phyloP scores from a whole-genome alignment of 2,888 invertebrate genomes.

The Pollenia amentaria region DNA sequence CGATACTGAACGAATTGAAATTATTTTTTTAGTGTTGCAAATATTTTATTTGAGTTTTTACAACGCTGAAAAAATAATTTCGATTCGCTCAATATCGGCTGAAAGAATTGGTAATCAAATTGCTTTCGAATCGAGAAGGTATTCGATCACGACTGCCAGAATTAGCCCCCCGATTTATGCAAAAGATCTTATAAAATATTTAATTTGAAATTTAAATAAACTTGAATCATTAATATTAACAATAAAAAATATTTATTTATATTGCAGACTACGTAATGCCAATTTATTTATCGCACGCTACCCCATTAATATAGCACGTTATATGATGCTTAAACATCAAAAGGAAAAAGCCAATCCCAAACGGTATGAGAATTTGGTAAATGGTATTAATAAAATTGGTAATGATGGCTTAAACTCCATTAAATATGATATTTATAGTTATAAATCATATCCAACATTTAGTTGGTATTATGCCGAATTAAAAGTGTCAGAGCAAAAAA shows the following conservation, averaged over 20 bases:
- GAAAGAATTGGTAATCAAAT: no score
- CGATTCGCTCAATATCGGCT: no score
- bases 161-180: no score
- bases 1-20: no score
- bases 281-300: slow-evolving; percentile 96
- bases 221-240: neutral
- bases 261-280: slow-evolving; percentile 88
- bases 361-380: slow-evolving; percentile 94
- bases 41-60: no score
- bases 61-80: no score
- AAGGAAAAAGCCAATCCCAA: slow-evolving; percentile 96
- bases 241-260: neutral
- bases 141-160: no score
- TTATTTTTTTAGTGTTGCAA: no score
- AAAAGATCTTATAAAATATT: no score
- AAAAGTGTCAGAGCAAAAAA: slow-evolving; percentile 84
- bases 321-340: slow-evolving; percentile 97
- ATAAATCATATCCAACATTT: slow-evolving; percentile 90
- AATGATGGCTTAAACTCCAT: slow-evolving; percentile 95
- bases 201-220: neutral
- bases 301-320: slow-evolving; percentile 95
- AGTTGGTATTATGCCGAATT: slow-evolving; percentile 93
- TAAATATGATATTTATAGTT: slow-evolving; percentile 90
- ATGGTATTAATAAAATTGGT: slow-evolving; percentile 92
- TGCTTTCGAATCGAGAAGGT: no score